phyloP scores from a whole-genome alignment of 1,140 invertebrate genomes.

The Grapholita molesta region DNA sequence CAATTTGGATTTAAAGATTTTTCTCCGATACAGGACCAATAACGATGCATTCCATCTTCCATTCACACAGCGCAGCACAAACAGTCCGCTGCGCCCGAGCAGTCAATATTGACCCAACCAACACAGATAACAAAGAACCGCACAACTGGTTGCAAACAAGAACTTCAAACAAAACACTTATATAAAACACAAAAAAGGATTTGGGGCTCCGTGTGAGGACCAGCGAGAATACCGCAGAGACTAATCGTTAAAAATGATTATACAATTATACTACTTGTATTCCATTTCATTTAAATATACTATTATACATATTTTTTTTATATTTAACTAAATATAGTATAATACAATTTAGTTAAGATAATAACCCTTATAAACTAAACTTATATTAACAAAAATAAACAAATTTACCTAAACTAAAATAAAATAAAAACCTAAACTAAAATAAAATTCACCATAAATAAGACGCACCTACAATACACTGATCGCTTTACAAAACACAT shows the following conservation, averaged over 20 bases:
- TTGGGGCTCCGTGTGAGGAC: neutral
- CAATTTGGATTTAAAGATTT: neutral
- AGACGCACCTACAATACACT: no score
- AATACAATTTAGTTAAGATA: no score
- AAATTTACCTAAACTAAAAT: no score
- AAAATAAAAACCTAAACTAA: no score
- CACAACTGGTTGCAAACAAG: constrained; percentile 58
- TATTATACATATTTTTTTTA: no score
- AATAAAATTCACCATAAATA: no score
- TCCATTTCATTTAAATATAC: no score
- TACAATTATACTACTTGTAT: no score
- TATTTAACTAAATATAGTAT: no score
- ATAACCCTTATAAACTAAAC: no score
- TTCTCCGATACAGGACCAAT: constrained; percentile 11
- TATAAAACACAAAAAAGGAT: constrained; percentile 49
- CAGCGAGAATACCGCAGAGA: neutral
- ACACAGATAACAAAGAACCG: constrained; percentile 66
- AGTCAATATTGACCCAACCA: constrained; percentile 59
- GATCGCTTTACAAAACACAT: no score
- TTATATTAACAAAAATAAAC: no score
- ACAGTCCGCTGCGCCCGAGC: constrained; percentile 26
- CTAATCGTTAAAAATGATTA: constrained; percentile 29
- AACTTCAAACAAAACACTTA: constrained; percentile 56
- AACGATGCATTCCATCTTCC: constrained; percentile 7
- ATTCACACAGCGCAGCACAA: constrained; percentile 17